Evolutionary conservation across 2,113 vertebrate genomes (phyloP).

Genomic region (Galemys pyrenaicus): DNA sequence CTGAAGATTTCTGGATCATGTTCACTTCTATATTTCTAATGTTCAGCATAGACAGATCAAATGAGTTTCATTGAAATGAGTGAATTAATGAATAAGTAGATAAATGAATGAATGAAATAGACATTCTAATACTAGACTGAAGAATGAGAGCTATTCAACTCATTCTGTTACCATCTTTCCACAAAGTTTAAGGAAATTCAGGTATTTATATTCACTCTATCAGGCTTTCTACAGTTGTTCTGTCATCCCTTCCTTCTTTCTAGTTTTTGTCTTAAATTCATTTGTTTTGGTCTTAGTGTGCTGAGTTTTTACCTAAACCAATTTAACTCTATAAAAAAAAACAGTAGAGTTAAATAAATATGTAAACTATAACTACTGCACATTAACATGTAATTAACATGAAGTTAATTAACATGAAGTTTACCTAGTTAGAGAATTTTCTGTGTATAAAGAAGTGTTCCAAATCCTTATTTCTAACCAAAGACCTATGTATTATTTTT

Average conservation of each 20-base stretch:
- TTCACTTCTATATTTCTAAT: neutral
- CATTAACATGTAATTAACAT: neutral
- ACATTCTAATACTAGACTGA: neutral
- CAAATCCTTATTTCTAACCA: slow-evolving; percentile 35
- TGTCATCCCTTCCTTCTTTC: neutral
- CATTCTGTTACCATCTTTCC: neutral
- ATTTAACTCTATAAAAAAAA: neutral
- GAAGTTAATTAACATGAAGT: neutral
- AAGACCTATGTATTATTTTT: slow-evolving; percentile 51
- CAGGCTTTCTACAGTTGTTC: neutral
- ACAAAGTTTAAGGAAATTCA: neutral
- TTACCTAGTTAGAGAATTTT: slow-evolving; percentile 35
- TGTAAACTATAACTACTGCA: neutral
- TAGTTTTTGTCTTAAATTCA: slow-evolving; percentile 36
- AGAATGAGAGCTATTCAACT: neutral
- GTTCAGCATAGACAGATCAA: neutral
- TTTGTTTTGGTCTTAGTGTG: slow-evolving; percentile 12
- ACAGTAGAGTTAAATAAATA: neutral
- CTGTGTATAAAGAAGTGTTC: slow-evolving; percentile 37
- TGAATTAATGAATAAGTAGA: neutral
- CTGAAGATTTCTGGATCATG: neutral
- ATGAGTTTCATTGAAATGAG: neutral
- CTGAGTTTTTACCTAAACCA: slow-evolving; percentile 14
- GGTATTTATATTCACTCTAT: neutral
- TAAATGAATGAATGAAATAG: neutral